Conservation (phyloP, 2,113 vertebrate species). For the Neogobius melanostomus region DNA sequence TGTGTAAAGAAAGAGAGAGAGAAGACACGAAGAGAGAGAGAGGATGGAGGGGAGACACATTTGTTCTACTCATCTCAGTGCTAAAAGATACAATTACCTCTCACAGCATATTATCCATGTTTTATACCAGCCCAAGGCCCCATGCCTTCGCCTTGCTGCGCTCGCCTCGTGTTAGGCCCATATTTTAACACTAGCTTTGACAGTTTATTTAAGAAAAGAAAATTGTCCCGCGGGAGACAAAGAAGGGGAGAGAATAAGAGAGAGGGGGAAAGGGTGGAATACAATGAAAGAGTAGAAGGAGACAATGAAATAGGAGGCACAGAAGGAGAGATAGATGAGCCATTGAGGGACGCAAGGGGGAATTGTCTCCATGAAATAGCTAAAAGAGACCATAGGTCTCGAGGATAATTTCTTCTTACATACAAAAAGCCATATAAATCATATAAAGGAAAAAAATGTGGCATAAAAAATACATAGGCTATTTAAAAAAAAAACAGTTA, state of each 20-base stretch:
- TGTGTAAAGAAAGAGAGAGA: conserved; percentile 61
- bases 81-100: conserved; percentile 99
- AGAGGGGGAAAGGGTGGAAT: conserved; percentile 57
- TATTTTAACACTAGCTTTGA: conserved; percentile 99
- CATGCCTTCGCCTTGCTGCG: conserved; percentile 76
- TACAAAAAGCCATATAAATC: conserved; percentile 74
- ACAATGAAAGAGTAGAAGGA: conserved; percentile 43
- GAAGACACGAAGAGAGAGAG: conserved; percentile 31
- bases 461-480: background rate
- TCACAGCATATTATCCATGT: conserved; percentile 98
- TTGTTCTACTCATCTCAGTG: conserved; percentile 98
- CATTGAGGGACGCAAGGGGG: conserved; percentile 17
- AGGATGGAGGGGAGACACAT: conserved; percentile 85
- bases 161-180: conserved; percentile 88
- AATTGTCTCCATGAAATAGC: conserved; percentile 33
- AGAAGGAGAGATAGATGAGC: conserved; percentile 53
- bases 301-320: conserved; percentile 37
- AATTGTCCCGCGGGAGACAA: conserved; percentile 97
- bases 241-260: conserved; percentile 50
- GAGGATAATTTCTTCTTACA: conserved; percentile 88
- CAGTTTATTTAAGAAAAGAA: conserved; percentile 99
- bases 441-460: conserved; percentile 8
- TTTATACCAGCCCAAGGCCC: conserved; percentile 97
- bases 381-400: conserved; percentile 72
- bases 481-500: too few relatives aligned